These are phyloP conservation scores for Pseudocheirus occidentalis DNA, from an alignment of 2,797 vertebrate species.

Conservation along the genomic window DNA sequence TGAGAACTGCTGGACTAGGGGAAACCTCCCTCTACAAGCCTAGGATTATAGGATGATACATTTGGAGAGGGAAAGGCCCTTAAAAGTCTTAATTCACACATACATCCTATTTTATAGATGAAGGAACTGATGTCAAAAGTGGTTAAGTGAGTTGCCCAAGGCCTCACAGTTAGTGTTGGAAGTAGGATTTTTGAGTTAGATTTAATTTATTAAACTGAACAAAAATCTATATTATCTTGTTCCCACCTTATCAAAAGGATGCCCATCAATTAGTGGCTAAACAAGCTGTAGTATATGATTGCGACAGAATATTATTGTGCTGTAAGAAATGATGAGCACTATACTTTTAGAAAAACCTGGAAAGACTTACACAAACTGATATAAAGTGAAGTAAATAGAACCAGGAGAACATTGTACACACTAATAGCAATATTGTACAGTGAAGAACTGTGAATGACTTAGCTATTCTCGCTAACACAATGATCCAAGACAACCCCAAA, in stretches of 20 bases:
- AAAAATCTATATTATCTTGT: neutral
- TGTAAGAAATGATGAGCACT: neutral
- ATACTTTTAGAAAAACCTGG: neutral
- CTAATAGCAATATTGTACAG: neutral
- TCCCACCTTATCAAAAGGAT: neutral
- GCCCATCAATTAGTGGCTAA: neutral
- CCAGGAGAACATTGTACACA: neutral
- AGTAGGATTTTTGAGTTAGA: neutral
- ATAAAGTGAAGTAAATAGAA: neutral
- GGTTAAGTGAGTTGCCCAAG: neutral
- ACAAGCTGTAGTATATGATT: neutral
- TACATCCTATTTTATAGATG: neutral
- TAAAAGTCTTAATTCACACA: neutral
- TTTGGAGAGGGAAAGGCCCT: neutral
- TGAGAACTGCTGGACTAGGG: no score
- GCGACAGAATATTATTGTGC: neutral
- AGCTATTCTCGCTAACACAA: neutral
- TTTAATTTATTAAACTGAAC: neutral
- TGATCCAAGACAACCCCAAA: neutral
- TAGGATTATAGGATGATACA: neutral
- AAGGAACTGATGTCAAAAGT: neutral
- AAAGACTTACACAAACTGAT: neutral
- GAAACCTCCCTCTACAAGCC: neutral
- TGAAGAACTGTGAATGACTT: neutral
- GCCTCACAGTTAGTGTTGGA: neutral